Percentiles rank a stretch among this genome's conserved stretches.
Conservation (phyloP, 2,888 invertebrate species). For the Norana najaformis region DNA sequence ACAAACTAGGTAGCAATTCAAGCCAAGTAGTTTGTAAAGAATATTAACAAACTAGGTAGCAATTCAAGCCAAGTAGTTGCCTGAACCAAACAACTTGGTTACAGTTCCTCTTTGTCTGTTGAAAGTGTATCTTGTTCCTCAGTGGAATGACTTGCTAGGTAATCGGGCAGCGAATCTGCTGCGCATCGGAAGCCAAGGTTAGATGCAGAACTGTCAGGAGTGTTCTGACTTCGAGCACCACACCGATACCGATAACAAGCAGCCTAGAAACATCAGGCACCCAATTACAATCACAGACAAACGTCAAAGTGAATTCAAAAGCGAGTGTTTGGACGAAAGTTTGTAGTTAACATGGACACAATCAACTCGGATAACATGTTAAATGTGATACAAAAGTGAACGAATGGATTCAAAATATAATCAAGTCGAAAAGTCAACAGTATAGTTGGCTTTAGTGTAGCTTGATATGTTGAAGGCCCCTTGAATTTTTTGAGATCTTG, state of each 20-base stretch:
- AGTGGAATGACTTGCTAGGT: background rate
- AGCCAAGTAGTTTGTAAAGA: background rate
- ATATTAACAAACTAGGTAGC: too few species aligned
- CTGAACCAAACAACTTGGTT: background rate
- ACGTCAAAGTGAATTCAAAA: background rate
- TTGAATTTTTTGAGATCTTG: background rate
- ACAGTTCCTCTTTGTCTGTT: too few species aligned
- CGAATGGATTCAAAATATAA: background rate
- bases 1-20: background rate
- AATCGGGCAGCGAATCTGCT: conserved; percentile 42
- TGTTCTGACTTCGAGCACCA: conserved; percentile 89
- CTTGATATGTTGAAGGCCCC: background rate
- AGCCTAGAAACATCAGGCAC: conserved; percentile 61
- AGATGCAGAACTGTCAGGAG: conserved; percentile 86
- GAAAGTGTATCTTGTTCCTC: background rate
- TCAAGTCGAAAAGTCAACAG: background rate
- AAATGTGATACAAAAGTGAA: background rate
- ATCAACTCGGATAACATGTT: too few species aligned
- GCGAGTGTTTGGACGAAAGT: too few species aligned
- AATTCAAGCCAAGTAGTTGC: background rate
- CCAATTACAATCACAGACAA: background rate
- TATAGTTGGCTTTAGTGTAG: too few species aligned
- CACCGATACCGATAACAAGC: conserved; percentile 93
- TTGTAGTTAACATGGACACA: too few species aligned
- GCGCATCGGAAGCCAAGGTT: conserved; percentile 94